phyloP scores from a whole-genome alignment of 2,113 vertebrate species.

The Chloropsis hardwickii region DNA sequence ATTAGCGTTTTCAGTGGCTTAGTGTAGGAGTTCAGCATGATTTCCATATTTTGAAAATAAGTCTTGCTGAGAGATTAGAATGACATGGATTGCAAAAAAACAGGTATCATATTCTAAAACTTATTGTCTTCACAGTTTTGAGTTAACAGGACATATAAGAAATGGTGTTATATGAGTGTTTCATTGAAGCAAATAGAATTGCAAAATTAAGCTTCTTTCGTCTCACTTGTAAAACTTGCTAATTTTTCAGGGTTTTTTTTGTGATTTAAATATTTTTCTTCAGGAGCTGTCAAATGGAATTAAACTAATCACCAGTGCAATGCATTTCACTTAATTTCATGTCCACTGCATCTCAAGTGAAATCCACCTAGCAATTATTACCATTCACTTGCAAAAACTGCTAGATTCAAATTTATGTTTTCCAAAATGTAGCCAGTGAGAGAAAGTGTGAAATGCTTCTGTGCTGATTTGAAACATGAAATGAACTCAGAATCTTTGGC shows the following conservation, averaged over 20 bases:
- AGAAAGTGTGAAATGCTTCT: not conserved
- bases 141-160: not conserved
- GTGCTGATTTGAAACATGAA: not conserved
- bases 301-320: not conserved
- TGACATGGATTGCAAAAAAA: not conserved
- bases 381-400: not conserved
- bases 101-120: not conserved
- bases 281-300: not conserved
- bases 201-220: not conserved
- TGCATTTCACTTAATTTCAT: not conserved
- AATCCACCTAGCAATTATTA: not conserved
- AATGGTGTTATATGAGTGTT: not conserved
- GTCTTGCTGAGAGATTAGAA: not conserved
- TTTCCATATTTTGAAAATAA: not conserved
- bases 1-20: not conserved
- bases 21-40: not conserved
- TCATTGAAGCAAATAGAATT: not conserved
- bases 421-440: not conserved
- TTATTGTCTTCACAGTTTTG: not conserved
- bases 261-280: not conserved
- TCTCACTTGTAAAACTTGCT: not conserved
- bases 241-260: not conserved
- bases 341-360: not conserved
- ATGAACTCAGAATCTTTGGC: conserved; percentile 11
- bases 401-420: not conserved